These are phyloP conservation scores for Ischnus inquisitorius DNA, from an alignment of 2,888 invertebrate species.

Conservation along the genomic window DNA sequence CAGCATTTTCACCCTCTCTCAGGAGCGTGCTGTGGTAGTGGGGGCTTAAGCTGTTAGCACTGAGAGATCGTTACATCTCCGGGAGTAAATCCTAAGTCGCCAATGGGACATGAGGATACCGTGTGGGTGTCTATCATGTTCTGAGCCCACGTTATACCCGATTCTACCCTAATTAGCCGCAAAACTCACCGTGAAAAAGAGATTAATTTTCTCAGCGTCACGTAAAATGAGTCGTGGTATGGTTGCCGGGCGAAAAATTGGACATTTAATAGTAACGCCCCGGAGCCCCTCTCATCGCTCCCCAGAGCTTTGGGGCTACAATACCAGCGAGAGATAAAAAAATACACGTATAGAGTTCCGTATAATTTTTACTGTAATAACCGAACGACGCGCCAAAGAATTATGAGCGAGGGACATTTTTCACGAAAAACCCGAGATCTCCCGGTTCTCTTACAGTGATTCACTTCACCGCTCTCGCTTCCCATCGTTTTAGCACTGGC, in stretches of 20 bases:
- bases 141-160: not conserved
- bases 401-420: conserved; percentile 47
- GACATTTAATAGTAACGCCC: not conserved
- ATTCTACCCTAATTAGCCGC: conserved; percentile 12
- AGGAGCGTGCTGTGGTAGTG: conserved; percentile 8
- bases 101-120: not conserved
- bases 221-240: not conserved
- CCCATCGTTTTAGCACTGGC: conserved; percentile 31
- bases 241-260: conserved; percentile 4
- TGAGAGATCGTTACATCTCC: conserved; percentile 8
- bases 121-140: not conserved
- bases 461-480: not conserved
- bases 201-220: conserved; percentile 14
- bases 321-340: not conserved
- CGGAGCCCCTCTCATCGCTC: conserved; percentile 5
- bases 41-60: conserved; percentile 12
- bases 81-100: conserved; percentile 19
- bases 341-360: conserved; percentile 2
- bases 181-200: conserved; percentile 9
- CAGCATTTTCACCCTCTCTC: conserved; percentile 8
- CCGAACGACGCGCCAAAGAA: conserved; percentile 50
- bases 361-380: conserved; percentile 47
- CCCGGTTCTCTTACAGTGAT: not conserved
- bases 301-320: not conserved
- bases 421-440: conserved; percentile 45